Conservation (phyloP, 1,140 invertebrate species). For the Anoplolepis gracilipes region DNA sequence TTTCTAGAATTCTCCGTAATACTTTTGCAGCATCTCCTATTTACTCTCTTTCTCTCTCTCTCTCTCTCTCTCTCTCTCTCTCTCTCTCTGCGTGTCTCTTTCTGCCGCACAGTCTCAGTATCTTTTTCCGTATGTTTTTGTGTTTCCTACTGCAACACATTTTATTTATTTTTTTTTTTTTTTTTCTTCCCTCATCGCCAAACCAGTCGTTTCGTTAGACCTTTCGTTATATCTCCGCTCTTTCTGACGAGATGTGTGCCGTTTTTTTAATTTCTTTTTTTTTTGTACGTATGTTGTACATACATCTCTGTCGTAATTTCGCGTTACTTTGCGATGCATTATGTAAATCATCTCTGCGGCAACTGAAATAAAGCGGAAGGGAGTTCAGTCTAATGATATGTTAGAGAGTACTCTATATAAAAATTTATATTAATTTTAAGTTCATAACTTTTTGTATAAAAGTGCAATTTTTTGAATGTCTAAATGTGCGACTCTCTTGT, state of each 20-base stretch:
- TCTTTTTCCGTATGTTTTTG: not conserved
- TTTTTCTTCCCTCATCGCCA: not conserved
- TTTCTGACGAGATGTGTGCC: not conserved
- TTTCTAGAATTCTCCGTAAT: constrained; percentile 42
- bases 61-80: not conserved
- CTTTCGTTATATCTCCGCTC: constrained; percentile 21
- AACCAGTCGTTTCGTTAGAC: constrained; percentile 47
- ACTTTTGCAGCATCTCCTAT: not conserved
- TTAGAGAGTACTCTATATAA: not conserved
- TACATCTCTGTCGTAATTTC: constrained; percentile 20
- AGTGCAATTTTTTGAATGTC: not conserved
- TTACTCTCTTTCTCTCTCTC: not conserved
- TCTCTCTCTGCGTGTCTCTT: not conserved
- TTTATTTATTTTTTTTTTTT: constrained; percentile 31
- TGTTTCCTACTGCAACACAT: not conserved
- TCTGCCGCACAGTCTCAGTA: not conserved
- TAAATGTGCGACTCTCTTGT: not conserved
- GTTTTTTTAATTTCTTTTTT: not conserved
- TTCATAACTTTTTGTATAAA: not conserved
- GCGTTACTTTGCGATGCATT: constrained; percentile 35
- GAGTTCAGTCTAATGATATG: not conserved
- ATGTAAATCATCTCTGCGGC: constrained; percentile 40
- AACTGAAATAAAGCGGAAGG: constrained; percentile 29
- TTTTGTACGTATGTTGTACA: not conserved
- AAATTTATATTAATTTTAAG: constrained; percentile 46